Percentiles rank a stretch among this genome's conserved stretches.
Conservation (phyloP, 2,888 invertebrate genomes). For the Adela reaumurella region DNA sequence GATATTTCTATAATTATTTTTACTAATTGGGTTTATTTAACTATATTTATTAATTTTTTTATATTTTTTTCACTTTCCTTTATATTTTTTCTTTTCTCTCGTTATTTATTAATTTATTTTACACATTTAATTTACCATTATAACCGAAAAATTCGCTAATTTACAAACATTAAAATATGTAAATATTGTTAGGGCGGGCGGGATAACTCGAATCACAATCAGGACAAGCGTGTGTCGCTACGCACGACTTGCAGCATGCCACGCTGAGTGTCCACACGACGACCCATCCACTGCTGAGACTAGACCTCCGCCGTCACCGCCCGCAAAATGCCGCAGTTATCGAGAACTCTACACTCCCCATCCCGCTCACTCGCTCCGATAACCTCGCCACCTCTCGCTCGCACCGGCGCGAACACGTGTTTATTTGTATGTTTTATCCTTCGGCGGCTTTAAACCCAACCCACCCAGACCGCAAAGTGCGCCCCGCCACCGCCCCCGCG, state of each 20-base stretch:
- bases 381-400: slow-evolving; percentile 39
- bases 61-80: no score
- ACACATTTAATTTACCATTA: no score
- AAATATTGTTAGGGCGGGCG: slow-evolving; percentile 15
- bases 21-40: no score
- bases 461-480: slow-evolving; percentile 66
- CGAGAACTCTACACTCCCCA: slow-evolving; percentile 21
- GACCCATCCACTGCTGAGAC: background rate
- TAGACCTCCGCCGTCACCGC: slow-evolving; percentile 22
- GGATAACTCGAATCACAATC: slow-evolving; percentile 15
- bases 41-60: no score
- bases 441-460: slow-evolving; percentile 65
- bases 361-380: slow-evolving; percentile 34
- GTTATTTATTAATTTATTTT: no score
- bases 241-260: no score
- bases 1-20: no score
- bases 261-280: background rate
- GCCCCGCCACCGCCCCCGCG: slow-evolving; percentile 52
- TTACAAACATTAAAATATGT: no score
- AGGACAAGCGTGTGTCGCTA: no score
- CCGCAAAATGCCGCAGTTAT: slow-evolving; percentile 46
- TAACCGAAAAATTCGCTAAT: no score
- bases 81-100: no score
- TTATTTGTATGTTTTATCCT: slow-evolving; percentile 62
- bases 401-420: slow-evolving; percentile 63